Percentiles rank a stretch among this genome's conserved stretches.
These are phyloP conservation scores for Pseudochirops corinnae DNA, from an alignment of 2,797 vertebrate genomes.

Conservation along the genomic window DNA sequence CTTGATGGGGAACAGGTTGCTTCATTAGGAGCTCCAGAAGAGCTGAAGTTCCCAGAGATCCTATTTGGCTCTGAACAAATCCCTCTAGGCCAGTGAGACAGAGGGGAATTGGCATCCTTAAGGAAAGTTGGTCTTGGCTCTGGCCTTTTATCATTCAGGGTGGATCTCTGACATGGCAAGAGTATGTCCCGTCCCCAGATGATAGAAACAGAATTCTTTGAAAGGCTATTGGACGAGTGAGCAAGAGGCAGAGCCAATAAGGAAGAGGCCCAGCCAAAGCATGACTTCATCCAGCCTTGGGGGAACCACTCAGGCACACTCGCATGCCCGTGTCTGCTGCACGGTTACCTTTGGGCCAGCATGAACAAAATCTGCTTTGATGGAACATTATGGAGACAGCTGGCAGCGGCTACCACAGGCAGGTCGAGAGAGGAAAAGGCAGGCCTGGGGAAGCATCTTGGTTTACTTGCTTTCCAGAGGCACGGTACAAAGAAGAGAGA, in stretches of 20 bases:
- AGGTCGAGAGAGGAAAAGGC: neutral
- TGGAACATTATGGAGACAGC: neutral
- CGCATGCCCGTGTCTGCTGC: constrained; percentile 11
- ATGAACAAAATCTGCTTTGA: constrained; percentile 6
- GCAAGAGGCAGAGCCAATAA: constrained; percentile 28
- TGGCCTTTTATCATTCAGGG: constrained; percentile 42
- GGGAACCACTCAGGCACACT: constrained; percentile 28
- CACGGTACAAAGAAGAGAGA: neutral
- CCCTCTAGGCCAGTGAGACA: constrained; percentile 38
- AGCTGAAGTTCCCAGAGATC: constrained; percentile 67
- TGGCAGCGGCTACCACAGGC: neutral
- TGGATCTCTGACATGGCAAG: constrained; percentile 4
- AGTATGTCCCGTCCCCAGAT: constrained; percentile 26
- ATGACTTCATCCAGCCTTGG: constrained; percentile 34
- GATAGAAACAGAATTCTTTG: constrained; percentile 31
- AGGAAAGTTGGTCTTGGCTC: constrained; percentile 32
- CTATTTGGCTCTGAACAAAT: constrained; percentile 38
- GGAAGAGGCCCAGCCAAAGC: constrained; percentile 42
- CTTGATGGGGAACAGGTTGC: constrained; percentile 76
- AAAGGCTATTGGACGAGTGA: neutral
- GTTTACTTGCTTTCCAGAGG: neutral
- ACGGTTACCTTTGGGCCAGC: constrained; percentile 50
- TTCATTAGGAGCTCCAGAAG: constrained; percentile 73
- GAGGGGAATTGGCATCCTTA: constrained; percentile 21
- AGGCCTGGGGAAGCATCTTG: neutral